Base-by-base conservation (phyloP, 2,113 vertebrate species). In the Colistium nudipinnis region DNA sequence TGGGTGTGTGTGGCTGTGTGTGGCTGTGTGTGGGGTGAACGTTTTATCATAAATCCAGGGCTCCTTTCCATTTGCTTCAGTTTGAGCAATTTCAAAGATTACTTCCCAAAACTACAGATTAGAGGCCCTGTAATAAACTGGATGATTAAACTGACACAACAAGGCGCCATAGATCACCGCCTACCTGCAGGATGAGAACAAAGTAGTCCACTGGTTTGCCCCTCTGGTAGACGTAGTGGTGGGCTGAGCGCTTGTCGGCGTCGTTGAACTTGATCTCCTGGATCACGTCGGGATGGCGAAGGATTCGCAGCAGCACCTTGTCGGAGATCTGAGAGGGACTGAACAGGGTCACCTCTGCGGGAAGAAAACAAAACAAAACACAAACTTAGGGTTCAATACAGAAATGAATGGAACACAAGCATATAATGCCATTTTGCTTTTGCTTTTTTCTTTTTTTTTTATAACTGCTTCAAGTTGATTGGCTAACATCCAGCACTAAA, bases 211-310 rank as follows among this genome's bases (percentile, higher is more conserved):
- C 95, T 0, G 95, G 63, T 49, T 95, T 98, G 67, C 96, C 96
- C 11, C 95, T 92, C 78, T 92, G 91, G 87, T 99, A 99, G 57
- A 99, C 80, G 84, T 94, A 99, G 80, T 98, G 96, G 10, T 80
- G 92, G 0, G 73, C 19, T 0, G 82, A 87, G 3, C 89, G 90
- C 64, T 96, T 97, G 74, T 97, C 93, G 28, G 81, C 92, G 2
- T 97, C 96, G 0, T 94, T 94, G 1, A 97, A 98, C 82, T 94
- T 96, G 70, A 99, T 93, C 36, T 99, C 97, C 81, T 98, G 95
- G 87, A 99, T 97, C 84, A 99, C 96, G 0, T 97, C 93, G 0
- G 94, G 95, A n/a, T 97, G 96, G 3, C 94, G 96, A 28, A 99
- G 93, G 49, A 99, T 94, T 1, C 97, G 87, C 47, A 98, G 90